Evolutionary conservation across 2,888 invertebrate species (phyloP), one percentile per base, ranked within the genome.

Genomic region (Pecten maximus): DNA sequence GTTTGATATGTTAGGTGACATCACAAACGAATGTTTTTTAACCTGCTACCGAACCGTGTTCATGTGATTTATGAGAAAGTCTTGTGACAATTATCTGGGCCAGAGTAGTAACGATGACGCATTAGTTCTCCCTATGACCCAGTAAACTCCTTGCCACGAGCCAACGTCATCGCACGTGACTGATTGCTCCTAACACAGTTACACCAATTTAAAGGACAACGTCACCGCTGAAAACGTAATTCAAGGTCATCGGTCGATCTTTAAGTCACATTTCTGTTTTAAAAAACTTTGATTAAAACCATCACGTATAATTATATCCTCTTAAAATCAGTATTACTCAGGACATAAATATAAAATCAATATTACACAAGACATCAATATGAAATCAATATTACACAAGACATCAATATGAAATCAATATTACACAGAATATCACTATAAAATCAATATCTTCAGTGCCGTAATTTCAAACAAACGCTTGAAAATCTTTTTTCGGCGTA

Each of bases 41-140:
- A 35, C 74, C 74, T 74, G 74, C 74, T 16, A 35, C 74, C 74
- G 28, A 35, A 10, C 35, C 74, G 3, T 28, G 28, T 74, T 74
- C 28, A 74, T 74, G 74, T 74, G 35, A 74, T 74, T 74, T 74
- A 74, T 74, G 74, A 74, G 74, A 74, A 74, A 74, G 8, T 0
- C 74, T 54, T 74, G 74, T 74, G 74, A 35, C 74, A 74, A 74
- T 74, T 74, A 74, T 74, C n/a, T 60, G 74, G 2, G 74, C 35
- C 74, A 74, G 6, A 23, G 35, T 23, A 12, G 28, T 74, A 74
- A 28, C 74, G 74, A 74, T 74, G 74, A 74, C 35, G 28, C 74
- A 74, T 35, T 28, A 35, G 28, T 2, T 74, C 74, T 74, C 35
- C 74, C 8, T 28, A 35, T 74, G 74, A 74, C 74, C 74, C 35